phyloP scores from a whole-genome alignment of 2,113 vertebrate species.

The Rissa tridactyla region DNA sequence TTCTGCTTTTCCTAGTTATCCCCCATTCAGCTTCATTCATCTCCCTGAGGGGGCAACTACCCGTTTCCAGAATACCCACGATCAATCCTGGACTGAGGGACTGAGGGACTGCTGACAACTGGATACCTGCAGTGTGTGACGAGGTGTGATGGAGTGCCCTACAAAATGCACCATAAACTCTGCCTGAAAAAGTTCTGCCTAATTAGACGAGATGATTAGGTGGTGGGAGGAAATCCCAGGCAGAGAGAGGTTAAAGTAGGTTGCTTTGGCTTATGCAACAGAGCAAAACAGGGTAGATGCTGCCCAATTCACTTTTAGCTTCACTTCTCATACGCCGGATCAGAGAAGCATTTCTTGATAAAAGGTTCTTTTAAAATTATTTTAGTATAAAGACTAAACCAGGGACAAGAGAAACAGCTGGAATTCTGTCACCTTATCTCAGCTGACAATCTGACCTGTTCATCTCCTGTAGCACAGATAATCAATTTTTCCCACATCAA shows the following conservation, averaged over 20 bases:
- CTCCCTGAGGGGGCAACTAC: not conserved
- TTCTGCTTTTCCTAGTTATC: not conserved
- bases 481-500: constrained; percentile 7
- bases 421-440: not conserved
- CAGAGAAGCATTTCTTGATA: not conserved
- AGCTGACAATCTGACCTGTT: not conserved
- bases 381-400: not conserved
- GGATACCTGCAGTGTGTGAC: not conserved
- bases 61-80: not conserved
- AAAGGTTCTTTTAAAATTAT: not conserved
- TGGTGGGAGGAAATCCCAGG: not conserved
- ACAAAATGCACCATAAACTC: not conserved
- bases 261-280: not conserved
- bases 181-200: not conserved
- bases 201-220: not conserved
- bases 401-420: not conserved
- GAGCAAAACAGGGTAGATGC: not conserved
- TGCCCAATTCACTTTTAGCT: not conserved
- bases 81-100: not conserved
- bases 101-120: not conserved
- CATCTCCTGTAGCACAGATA: not conserved
- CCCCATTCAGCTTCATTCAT: not conserved
- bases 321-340: not conserved
- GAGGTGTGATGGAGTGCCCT: not conserved
- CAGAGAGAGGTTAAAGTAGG: not conserved